A percentile compares a stretch with the other conserved stretches of the same genome.
These are phyloP conservation scores for Erethizon dorsatum DNA, from an alignment of 2,797 vertebrate genomes.

Conservation along the genomic window DNA sequence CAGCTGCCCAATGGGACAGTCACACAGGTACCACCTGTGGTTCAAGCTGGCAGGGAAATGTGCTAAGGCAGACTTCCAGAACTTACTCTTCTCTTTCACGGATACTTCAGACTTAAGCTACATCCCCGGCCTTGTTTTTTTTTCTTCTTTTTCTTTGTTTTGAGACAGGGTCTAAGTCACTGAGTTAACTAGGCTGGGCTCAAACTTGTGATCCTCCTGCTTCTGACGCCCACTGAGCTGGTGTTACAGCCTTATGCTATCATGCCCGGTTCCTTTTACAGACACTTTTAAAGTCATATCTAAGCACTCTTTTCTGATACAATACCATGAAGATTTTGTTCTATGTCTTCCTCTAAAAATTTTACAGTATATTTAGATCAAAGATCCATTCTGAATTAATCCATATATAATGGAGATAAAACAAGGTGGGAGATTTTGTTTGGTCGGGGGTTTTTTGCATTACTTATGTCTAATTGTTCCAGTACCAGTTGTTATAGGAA, in stretches of 20 bases:
- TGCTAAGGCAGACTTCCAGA: not conserved
- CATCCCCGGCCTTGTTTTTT: not conserved
- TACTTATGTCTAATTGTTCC: not conserved
- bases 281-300: not conserved
- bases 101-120: not conserved
- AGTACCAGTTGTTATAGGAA: not conserved
- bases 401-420: not conserved
- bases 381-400: conserved; percentile 2
- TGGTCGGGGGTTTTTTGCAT: not conserved
- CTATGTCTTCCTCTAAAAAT: not conserved
- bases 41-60: not conserved
- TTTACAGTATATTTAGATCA: not conserved
- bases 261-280: not conserved
- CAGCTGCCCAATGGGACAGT: not conserved
- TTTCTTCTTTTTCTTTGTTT: too few species aligned
- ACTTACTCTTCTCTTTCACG: conserved; percentile 10
- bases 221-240: not conserved
- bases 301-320: conserved; percentile 1
- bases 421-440: not conserved
- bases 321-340: not conserved
- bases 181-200: too few species aligned
- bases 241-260: not conserved
- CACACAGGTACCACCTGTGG: not conserved
- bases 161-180: too few species aligned
- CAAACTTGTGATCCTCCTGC: not conserved